These are phyloP conservation scores for Gambusia yucatana DNA, from an alignment of 2,797 vertebrate genomes.

Conservation along the genomic window DNA sequence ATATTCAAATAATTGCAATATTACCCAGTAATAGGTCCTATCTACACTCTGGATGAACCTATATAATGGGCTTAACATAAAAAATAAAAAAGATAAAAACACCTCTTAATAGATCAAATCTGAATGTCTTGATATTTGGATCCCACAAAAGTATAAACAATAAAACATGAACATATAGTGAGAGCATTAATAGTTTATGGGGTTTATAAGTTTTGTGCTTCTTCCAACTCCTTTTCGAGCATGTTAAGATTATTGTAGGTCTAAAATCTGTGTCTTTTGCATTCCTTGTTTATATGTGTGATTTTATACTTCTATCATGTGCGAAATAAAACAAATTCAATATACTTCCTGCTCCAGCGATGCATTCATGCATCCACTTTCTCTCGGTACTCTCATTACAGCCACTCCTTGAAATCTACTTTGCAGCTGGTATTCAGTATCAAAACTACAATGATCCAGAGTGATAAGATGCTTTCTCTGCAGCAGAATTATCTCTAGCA, in stretches of 20 bases:
- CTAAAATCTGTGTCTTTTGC: too few relatives aligned
- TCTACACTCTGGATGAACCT: constrained; percentile 12
- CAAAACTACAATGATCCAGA: constrained; percentile 1
- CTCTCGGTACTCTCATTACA: constrained; percentile 11
- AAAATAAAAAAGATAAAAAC: background rate
- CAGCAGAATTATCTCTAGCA: constrained; percentile 24
- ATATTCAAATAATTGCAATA: background rate
- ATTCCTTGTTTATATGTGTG: too few relatives aligned
- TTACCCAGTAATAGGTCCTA: background rate
- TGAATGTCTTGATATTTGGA: background rate
- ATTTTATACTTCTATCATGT: too few relatives aligned
- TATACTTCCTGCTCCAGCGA: background rate
- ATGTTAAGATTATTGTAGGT: too few relatives aligned
- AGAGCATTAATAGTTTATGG: background rate
- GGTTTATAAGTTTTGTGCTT: too few relatives aligned
- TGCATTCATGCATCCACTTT: constrained; percentile 3
- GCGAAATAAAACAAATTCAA: background rate
- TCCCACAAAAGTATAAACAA: background rate
- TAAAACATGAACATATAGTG: background rate
- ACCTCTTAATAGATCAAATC: constrained; percentile 2
- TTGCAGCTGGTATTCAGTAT: background rate
- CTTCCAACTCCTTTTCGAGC: too few relatives aligned
- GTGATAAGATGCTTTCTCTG: background rate
- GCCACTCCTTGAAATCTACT: background rate
- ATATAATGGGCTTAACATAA: background rate